Conservation (phyloP, 2,113 vertebrate genomes). For the Albula goreensis region DNA sequence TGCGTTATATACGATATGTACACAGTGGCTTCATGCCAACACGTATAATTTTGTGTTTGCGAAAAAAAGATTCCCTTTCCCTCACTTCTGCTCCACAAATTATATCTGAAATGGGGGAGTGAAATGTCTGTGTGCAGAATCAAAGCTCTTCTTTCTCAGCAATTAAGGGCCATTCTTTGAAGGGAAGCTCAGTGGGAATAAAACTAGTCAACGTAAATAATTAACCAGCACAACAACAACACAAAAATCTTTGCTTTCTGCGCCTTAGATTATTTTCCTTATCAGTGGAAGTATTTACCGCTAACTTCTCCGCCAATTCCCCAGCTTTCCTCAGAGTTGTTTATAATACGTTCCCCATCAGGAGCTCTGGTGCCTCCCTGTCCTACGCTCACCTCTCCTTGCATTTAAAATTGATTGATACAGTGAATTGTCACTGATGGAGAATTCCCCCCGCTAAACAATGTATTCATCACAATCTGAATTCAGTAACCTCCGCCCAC, state of each 20-base stretch:
- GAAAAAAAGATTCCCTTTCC: background rate
- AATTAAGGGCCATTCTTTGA: constrained; percentile 56
- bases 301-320: constrained; percentile 47
- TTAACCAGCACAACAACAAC: constrained; percentile 48
- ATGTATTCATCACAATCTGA: constrained; percentile 37
- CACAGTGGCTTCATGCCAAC: constrained; percentile 12
- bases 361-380: constrained; percentile 42
- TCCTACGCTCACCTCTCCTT: constrained; percentile 38
- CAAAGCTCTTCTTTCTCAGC: constrained; percentile 39
- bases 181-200: constrained; percentile 53
- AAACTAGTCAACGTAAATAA: constrained; percentile 65
- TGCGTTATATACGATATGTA: constrained; percentile 9
- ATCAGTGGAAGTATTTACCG: constrained; percentile 35
- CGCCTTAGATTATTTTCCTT: constrained; percentile 32
- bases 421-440: constrained; percentile 21
- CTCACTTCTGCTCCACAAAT: constrained; percentile 23
- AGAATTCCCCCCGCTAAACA: constrained; percentile 10
- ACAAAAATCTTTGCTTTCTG: constrained; percentile 46
- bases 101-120: constrained; percentile 27
- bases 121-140: constrained; percentile 44
- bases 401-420: constrained; percentile 46
- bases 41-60: background rate
- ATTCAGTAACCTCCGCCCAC: constrained; percentile 23
- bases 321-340: constrained; percentile 47
- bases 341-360: constrained; percentile 55